Evolutionary conservation across 1,140 invertebrate genomes (phyloP), one percentile per base, ranked within the genome.

Genomic region (Centruroides vittatus): DNA sequence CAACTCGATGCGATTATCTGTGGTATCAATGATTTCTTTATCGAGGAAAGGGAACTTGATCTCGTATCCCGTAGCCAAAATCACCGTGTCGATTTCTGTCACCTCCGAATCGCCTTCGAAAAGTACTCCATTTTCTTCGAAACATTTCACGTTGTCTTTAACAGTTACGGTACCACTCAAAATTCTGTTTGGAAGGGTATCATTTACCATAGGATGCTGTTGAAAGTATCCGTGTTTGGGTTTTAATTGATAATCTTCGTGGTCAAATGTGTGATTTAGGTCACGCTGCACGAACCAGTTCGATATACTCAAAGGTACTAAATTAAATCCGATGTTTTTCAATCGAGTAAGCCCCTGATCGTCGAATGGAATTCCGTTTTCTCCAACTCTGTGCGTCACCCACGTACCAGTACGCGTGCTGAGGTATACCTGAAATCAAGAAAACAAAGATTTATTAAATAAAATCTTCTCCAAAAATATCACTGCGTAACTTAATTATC

Each of bases 171-270:
- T 64, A 4, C 60, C 63, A 8, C 47, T 72, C 60, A 75, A 69
- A 34, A 80, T 70, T 23, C 23, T 23, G 23, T 23, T 23, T 23
- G 23, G 23, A 23, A 23, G 23, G 23, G 23, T 2, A 23, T 80
- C 78, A 62, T 78, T 79, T 6, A 80, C 75, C 36, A 76, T 79
- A 5, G 77, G 76, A 66, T 80, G 78, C 53, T 78, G 76, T n/a
- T 68, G 65, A 46, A 70, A 70, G 10, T 73, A 23, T 8, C 70
- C 49, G 61, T 79, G 74, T 13, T 70, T 62, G 41, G 78, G 78
- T 59, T 72, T 70, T 34, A 80, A 64, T 23, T 72, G 68, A 34
- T 61, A 35, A 13, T 55, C 5, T 13, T 51, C 49, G 23, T 58
- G 56, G 23, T 23, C 23, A 23, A 23, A 23, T 23, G 23, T 23